A percentile compares a stretch with the other conserved stretches of the same genome.
phyloP scores from a whole-genome alignment of 1,140 invertebrate genomes.

The Temnothorax curvispinosus region DNA sequence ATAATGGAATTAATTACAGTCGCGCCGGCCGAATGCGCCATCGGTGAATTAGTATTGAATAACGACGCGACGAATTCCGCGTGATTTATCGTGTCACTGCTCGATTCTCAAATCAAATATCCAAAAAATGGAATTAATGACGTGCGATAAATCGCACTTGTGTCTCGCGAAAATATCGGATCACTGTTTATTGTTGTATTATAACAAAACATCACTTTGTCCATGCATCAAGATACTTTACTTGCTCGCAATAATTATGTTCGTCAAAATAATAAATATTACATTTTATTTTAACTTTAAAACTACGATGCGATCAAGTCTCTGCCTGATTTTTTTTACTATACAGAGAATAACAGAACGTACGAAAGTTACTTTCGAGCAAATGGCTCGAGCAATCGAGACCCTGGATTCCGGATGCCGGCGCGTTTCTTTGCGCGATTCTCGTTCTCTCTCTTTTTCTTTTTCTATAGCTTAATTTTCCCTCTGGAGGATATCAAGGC shows the following conservation, averaged over 20 bases:
- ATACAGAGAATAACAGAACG: not conserved
- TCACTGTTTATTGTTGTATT: not conserved
- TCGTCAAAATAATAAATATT: not conserved
- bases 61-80: not conserved
- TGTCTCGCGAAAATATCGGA: not conserved
- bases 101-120: not conserved
- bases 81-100: not conserved
- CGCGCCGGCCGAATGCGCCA: not conserved
- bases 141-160: not conserved
- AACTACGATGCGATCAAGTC: not conserved
- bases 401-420: not conserved
- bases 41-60: not conserved
- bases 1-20: conserved; percentile 20
- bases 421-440: not conserved
- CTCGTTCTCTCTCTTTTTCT: not conserved
- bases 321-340: not conserved
- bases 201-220: not conserved
- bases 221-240: not conserved
- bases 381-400: not conserved
- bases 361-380: not conserved
- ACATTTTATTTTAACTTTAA: not conserved
- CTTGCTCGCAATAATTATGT: not conserved
- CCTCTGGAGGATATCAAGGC: not conserved
- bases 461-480: not conserved
- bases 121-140: not conserved